phyloP scores from a whole-genome alignment of 1,140 invertebrate species.

The Apis cerana region DNA sequence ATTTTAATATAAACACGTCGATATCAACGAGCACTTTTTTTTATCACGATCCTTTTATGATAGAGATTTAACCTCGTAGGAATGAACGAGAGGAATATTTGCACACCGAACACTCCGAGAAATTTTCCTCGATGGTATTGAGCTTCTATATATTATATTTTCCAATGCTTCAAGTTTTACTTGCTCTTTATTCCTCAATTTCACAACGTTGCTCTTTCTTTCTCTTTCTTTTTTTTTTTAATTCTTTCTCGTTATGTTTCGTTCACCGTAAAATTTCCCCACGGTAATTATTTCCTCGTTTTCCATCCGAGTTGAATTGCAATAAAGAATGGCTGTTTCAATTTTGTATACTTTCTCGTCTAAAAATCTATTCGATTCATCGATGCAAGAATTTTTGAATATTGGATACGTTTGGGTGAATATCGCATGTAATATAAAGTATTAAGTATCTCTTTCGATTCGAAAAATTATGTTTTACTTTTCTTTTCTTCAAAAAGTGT shows the following conservation, averaged over 20 bases:
- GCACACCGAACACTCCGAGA: slow-evolving; percentile 13
- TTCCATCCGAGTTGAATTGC: neutral
- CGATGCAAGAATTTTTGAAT: too few species aligned
- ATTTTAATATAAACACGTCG: slow-evolving; percentile 56
- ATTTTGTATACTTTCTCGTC: neutral
- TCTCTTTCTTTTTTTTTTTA: neutral
- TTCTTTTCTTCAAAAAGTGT: too few species aligned
- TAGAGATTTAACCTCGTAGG: slow-evolving; percentile 6
- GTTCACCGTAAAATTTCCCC: slow-evolving; percentile 1
- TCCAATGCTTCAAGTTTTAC: slow-evolving; percentile 39
- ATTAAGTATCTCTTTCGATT: too few species aligned
- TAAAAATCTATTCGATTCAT: too few species aligned
- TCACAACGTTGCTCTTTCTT: neutral
- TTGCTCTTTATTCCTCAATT: slow-evolving; percentile 35
- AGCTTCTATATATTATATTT: slow-evolving; percentile 50
- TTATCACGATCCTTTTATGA: slow-evolving; percentile 40
- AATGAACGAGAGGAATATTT: slow-evolving; percentile 19
- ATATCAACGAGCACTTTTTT: slow-evolving; percentile 43
- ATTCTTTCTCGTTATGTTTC: neutral
- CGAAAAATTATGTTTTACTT: too few species aligned
- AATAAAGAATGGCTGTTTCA: neutral
- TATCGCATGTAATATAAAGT: too few species aligned
- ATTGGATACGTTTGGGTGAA: too few species aligned
- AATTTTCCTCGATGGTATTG: slow-evolving; percentile 53
- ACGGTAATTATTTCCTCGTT: slow-evolving; percentile 13